phyloP scores from a whole-genome alignment of 2,797 vertebrate species.

The Sebastes taczanowskii region DNA sequence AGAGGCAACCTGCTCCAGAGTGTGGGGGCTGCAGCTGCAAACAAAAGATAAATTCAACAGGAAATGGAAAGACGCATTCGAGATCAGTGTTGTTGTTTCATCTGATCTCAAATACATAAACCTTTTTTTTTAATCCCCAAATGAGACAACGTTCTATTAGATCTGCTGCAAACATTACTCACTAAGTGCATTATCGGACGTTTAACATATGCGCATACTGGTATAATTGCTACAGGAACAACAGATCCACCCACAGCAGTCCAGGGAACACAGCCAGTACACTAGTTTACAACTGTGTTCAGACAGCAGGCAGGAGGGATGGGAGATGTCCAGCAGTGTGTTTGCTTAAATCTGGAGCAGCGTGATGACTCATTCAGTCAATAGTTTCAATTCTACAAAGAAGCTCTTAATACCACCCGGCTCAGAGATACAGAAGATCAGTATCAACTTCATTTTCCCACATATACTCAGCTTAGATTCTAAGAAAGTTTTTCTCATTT shows the following conservation, averaged over 20 bases:
- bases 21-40: no score
- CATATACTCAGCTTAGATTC: background rate
- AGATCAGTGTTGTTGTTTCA: background rate
- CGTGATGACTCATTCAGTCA: constrained; percentile 32
- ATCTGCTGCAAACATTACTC: background rate
- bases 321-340: background rate
- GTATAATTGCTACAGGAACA: background rate
- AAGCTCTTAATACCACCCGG: background rate
- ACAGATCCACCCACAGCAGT: background rate
- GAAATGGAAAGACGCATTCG: background rate
- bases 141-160: background rate
- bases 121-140: background rate
- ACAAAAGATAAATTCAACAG: background rate
- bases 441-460: background rate
- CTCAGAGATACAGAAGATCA: background rate
- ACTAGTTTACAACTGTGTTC: background rate
- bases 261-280: background rate
- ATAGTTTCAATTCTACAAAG: background rate
- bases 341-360: background rate
- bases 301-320: background rate
- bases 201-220: background rate
- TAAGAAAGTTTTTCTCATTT: background rate
- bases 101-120: background rate
- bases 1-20: no score
- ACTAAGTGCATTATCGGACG: background rate